Percentiles rank a stretch among this genome's conserved stretches.
Conservation (phyloP, 2,888 invertebrate genomes). For the Harpagoxenus sublaevis region DNA sequence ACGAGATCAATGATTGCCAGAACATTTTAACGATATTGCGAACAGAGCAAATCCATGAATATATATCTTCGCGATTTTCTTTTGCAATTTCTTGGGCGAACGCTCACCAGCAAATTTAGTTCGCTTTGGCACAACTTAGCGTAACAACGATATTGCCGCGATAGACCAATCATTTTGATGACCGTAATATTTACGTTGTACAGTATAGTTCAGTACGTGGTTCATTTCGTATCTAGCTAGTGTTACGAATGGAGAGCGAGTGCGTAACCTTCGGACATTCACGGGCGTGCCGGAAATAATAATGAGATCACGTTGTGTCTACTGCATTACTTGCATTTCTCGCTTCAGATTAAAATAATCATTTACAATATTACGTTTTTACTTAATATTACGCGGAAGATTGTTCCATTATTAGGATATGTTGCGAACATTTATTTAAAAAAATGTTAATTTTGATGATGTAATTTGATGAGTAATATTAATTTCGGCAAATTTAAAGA, state of each 20-base stretch:
- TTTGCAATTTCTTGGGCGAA: not conserved
- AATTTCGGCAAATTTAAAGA: not conserved
- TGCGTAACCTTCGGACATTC: conserved; percentile 47
- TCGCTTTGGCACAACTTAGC: not conserved
- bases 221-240: not conserved
- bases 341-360: not conserved
- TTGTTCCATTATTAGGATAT: not conserved
- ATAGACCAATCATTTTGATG: not conserved
- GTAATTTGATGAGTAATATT: not conserved
- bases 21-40: conserved; percentile 31
- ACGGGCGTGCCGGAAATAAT: conserved; percentile 34
- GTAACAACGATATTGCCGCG: not conserved
- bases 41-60: conserved; percentile 10
- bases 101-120: not conserved
- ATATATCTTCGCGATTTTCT: conserved; percentile 7
- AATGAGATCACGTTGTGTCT: conserved; percentile 19
- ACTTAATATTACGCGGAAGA: not conserved
- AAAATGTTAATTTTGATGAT: not conserved
- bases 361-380: not conserved
- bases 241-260: conserved; percentile 4
- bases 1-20: conserved; percentile 2
- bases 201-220: not conserved
- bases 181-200: not conserved
- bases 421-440: not conserved
- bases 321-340: conserved; percentile 19